A percentile compares a stretch with the other conserved stretches of the same genome.
Conservation (phyloP, 2,113 vertebrate genomes). For the Bubo bubo region DNA sequence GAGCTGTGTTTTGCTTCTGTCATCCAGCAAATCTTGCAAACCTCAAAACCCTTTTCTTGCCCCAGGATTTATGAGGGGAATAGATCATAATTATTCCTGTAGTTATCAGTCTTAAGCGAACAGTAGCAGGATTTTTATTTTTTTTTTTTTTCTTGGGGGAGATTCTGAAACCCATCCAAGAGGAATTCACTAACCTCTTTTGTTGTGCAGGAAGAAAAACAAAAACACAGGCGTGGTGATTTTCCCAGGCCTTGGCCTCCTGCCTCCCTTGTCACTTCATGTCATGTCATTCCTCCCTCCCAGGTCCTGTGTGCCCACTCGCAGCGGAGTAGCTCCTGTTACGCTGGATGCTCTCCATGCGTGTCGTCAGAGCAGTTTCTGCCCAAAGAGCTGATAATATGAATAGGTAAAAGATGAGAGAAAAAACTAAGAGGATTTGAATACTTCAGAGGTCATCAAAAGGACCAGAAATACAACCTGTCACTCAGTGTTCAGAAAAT, state of each 20-base stretch:
- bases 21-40: conserved; percentile 47
- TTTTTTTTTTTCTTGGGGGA: background rate
- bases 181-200: background rate
- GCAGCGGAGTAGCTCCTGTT: background rate
- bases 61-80: conserved; percentile 34
- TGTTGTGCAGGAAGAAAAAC: background rate
- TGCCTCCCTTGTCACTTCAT: conserved; percentile 36
- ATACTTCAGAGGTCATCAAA: background rate
- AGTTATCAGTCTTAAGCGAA: background rate
- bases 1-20: conserved; percentile 45
- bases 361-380: background rate
- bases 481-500: accelerated
- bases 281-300: background rate
- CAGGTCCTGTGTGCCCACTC: accelerated
- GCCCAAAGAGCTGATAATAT: background rate
- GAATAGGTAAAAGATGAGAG: background rate
- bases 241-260: conserved; percentile 34
- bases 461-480: background rate
- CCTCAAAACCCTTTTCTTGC: background rate
- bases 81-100: conserved; percentile 35
- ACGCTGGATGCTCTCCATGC: background rate
- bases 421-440: background rate
- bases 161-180: background rate
- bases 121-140: background rate
- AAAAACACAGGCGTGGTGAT: background rate